A percentile compares a stretch with the other conserved stretches of the same genome.
phyloP scores from a whole-genome alignment of 2,888 invertebrate genomes.

The Azorinus chamasolen region DNA sequence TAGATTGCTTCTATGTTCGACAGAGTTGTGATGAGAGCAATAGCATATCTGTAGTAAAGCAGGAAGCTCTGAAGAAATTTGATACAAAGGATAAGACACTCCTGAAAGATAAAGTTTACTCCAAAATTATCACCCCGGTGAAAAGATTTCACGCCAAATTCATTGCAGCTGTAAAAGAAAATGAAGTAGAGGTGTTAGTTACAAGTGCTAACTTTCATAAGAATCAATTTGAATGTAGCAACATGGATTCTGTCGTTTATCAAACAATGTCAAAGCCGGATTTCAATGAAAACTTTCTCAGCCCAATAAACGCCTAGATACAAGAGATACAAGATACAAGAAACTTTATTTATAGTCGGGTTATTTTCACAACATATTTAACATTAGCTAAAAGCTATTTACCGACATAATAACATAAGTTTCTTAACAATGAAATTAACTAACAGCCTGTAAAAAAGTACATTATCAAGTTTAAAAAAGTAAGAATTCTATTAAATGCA shows the following conservation, averaged over 20 bases:
- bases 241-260: constrained; percentile 69
- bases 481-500: too few species aligned
- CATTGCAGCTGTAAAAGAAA: constrained; percentile 74
- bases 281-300: constrained; percentile 70
- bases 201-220: constrained; percentile 80
- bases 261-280: constrained; percentile 70
- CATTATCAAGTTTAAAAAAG: too few species aligned
- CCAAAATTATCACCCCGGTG: constrained; percentile 74
- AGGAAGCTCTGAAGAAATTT: constrained; percentile 65
- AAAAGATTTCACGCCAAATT: constrained; percentile 74
- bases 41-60: constrained; percentile 71
- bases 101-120: constrained; percentile 80
- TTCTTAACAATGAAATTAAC: too few species aligned
- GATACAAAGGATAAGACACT: constrained; percentile 72
- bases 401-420: too few species aligned
- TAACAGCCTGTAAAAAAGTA: too few species aligned
- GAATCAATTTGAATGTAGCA: constrained; percentile 71
- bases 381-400: too few species aligned
- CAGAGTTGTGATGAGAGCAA: constrained; percentile 62
- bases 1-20: constrained; percentile 76
- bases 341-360: too few species aligned
- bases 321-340: too few species aligned
- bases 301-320: constrained; percentile 67
- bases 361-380: too few species aligned
- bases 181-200: constrained; percentile 74